These are phyloP conservation scores for Oryctes rhinoceros DNA, from an alignment of 1,140 invertebrate genomes.

Conservation along the genomic window DNA sequence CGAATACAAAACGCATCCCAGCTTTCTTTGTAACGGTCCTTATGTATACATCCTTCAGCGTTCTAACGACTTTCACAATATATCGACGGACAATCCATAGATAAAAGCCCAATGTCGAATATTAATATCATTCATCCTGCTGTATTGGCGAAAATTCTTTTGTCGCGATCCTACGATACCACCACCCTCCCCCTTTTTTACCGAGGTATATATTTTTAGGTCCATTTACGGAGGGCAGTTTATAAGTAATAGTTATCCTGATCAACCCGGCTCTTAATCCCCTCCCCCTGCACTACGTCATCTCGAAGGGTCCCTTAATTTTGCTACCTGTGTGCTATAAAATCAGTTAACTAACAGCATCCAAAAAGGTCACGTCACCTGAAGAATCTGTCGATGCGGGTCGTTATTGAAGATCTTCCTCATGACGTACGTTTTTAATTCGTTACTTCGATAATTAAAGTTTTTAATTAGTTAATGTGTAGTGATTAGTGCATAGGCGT, in stretches of 20 bases:
- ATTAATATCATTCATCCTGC: constrained; percentile 47
- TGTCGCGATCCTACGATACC: constrained; percentile 43
- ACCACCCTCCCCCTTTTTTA: not conserved
- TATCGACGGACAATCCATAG: not conserved
- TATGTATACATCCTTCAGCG: not conserved
- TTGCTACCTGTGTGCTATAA: constrained; percentile 48
- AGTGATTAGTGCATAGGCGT: not conserved
- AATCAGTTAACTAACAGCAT: constrained; percentile 51
- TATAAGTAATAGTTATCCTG: constrained; percentile 47
- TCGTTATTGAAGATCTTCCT: not conserved
- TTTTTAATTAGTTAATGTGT: too few relatives aligned
- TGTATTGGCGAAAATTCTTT: constrained; percentile 44
- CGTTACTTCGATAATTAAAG: too few relatives aligned
- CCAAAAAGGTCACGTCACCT: constrained; percentile 38
- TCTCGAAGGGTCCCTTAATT: constrained; percentile 46
- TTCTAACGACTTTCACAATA: not conserved
- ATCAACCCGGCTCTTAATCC: constrained; percentile 32
- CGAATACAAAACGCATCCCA: not conserved
- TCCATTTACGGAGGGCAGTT: constrained; percentile 46
- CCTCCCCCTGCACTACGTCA: constrained; percentile 32
- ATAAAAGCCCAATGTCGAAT: constrained; percentile 43
- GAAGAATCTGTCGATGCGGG: not conserved
- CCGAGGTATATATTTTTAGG: constrained; percentile 43
- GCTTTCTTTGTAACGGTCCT: not conserved
- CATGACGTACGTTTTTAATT: too few relatives aligned